Conservation (phyloP, 2,113 vertebrate genomes). For the Aptenodytes patagonicus region DNA sequence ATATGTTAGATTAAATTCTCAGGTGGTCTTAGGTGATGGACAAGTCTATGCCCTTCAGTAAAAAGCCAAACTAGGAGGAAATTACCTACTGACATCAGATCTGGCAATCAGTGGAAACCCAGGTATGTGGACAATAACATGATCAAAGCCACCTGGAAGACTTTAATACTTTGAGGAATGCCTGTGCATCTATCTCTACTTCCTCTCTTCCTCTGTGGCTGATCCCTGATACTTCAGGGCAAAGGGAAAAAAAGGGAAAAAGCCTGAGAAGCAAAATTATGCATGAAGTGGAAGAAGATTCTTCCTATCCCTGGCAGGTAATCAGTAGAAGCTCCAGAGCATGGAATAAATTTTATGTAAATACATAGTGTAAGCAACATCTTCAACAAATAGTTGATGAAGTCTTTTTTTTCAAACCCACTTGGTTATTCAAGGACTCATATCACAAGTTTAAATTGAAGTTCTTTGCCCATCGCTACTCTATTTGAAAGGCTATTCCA, state of each 20-base stretch:
- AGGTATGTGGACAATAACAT: background rate
- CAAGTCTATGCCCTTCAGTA: background rate
- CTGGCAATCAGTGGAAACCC: background rate
- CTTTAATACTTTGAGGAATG: background rate
- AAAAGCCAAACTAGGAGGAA: background rate
- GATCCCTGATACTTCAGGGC: background rate
- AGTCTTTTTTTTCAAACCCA: background rate
- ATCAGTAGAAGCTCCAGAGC: constrained; percentile 3
- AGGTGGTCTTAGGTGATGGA: background rate
- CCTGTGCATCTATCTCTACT: background rate
- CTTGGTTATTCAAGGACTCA: constrained; percentile 20
- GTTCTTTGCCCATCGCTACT: background rate
- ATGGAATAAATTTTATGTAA: constrained; percentile 11
- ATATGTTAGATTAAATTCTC: background rate
- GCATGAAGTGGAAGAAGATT: background rate
- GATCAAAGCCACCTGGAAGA: background rate
- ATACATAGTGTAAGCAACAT: background rate
- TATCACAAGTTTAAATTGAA: constrained; percentile 20
- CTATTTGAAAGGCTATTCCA: constrained; percentile 34
- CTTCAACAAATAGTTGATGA: background rate
- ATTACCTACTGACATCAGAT: background rate
- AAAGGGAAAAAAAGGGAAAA: background rate
- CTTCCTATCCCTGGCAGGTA: background rate
- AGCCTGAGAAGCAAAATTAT: background rate
- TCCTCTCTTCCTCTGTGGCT: background rate